These are phyloP conservation scores for Leucopternis melanops DNA, from an alignment of 2,113 vertebrate species.

Conservation along the genomic window DNA sequence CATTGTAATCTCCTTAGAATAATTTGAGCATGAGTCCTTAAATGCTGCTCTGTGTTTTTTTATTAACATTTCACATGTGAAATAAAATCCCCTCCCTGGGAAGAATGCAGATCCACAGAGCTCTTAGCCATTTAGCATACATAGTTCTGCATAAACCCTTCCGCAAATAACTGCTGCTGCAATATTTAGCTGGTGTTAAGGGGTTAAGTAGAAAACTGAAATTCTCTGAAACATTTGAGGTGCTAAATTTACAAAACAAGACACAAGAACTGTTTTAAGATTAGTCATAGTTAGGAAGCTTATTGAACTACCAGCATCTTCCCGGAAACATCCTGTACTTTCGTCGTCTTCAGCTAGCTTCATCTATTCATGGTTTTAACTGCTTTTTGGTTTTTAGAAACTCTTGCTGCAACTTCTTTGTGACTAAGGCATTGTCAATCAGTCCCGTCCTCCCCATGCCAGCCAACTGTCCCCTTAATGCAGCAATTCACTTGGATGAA, in stretches of 20 bases:
- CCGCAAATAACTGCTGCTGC: not conserved
- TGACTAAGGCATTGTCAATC: constrained; percentile 48
- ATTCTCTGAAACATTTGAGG: not conserved
- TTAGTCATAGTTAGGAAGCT: constrained; percentile 30
- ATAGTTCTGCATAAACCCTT: not conserved
- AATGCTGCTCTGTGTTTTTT: not conserved
- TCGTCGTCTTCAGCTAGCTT: constrained; percentile 1
- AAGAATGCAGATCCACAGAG: not conserved
- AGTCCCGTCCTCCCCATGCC: constrained; percentile 15
- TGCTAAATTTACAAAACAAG: constrained; percentile 3
- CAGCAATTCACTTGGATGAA: constrained; percentile 61
- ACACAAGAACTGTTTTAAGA: not conserved
- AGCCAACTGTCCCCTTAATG: constrained; percentile 59
- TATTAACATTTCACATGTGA: not conserved
- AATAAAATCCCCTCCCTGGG: not conserved
- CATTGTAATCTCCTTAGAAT: not conserved
- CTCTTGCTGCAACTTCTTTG: constrained; percentile 55
- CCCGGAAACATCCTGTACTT: constrained; percentile 56
- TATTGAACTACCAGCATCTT: constrained; percentile 11
- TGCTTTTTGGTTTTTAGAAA: constrained; percentile 42
- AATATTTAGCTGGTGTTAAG: not conserved
- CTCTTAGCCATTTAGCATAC: not conserved
- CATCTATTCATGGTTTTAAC: not conserved
- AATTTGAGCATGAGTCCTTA: not conserved
- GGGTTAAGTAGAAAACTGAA: constrained; percentile 1